Percentiles rank a stretch among this genome's conserved stretches.
These are phyloP conservation scores for Nephrotoma flavescens DNA, from an alignment of 2,888 invertebrate genomes.

Conservation along the genomic window DNA sequence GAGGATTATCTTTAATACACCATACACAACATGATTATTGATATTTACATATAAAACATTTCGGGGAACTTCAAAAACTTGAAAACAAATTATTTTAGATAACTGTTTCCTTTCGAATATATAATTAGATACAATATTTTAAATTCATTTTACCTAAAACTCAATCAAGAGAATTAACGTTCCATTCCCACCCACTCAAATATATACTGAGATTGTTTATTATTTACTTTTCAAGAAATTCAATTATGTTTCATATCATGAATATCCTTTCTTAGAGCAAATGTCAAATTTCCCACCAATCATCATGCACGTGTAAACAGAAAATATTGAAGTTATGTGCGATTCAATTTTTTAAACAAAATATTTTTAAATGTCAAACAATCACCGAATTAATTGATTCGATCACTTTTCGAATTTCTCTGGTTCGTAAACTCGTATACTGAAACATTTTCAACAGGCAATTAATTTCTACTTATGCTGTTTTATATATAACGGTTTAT, in stretches of 20 bases:
- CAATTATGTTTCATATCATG: not conserved
- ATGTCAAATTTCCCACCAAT: not conserved
- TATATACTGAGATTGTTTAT: no score
- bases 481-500: not conserved
- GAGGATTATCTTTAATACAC: no score
- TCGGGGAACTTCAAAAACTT: no score
- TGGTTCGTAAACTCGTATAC: not conserved
- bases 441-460: not conserved
- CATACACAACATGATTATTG: no score
- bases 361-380: not conserved
- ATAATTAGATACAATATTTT: no score
- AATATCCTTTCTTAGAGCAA: not conserved
- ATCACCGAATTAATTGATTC: not conserved
- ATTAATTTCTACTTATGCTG: not conserved
- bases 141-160: no score
- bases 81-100: no score
- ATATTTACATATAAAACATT: no score
- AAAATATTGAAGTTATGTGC: not conserved
- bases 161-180: no score
- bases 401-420: not conserved
- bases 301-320: not conserved
- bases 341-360: not conserved
- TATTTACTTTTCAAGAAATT: no score
- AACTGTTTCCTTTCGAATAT: no score
- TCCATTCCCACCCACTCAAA: no score